phyloP scores from a whole-genome alignment of 2,888 invertebrate genomes.

The Drosophila anomelani region DNA sequence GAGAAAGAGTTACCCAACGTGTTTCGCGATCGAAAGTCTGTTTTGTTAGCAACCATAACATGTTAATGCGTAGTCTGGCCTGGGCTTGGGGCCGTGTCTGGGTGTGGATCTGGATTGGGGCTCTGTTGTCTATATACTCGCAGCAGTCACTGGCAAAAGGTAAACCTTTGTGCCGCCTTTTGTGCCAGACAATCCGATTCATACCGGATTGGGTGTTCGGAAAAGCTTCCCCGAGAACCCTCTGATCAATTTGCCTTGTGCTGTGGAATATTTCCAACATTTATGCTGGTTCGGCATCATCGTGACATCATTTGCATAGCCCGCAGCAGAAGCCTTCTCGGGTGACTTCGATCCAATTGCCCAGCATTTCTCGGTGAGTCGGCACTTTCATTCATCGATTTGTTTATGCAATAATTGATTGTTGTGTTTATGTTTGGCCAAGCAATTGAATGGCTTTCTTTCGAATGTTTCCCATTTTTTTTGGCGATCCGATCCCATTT shows the following conservation, averaged over 20 bases:
- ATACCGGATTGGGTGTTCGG: slow-evolving; percentile 18
- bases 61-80: slow-evolving; percentile 41
- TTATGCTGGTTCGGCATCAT: slow-evolving; percentile 58
- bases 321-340: slow-evolving; percentile 9
- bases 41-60: slow-evolving; percentile 31
- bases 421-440: slow-evolving; percentile 41
- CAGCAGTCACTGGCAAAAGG: slow-evolving; percentile 30
- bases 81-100: slow-evolving; percentile 11
- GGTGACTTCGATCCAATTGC: slow-evolving; percentile 32
- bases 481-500: neutral
- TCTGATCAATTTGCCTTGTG: slow-evolving; percentile 58
- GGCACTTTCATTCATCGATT: slow-evolving; percentile 44
- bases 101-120: slow-evolving; percentile 12
- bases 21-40: slow-evolving; percentile 50
- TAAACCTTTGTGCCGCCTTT: slow-evolving; percentile 31
- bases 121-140: slow-evolving; percentile 13
- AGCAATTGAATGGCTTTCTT: slow-evolving; percentile 36
- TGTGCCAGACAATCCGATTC: slow-evolving; percentile 23
- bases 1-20: slow-evolving; percentile 30
- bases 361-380: slow-evolving; percentile 29
- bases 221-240: slow-evolving; percentile 32
- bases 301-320: slow-evolving; percentile 69
- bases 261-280: slow-evolving; percentile 67
- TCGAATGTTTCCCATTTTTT: slow-evolving; percentile 1
- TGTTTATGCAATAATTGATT: slow-evolving; percentile 49